phyloP scores from a whole-genome alignment of 1,140 invertebrate genomes.

The Oryctes rhinoceros region DNA sequence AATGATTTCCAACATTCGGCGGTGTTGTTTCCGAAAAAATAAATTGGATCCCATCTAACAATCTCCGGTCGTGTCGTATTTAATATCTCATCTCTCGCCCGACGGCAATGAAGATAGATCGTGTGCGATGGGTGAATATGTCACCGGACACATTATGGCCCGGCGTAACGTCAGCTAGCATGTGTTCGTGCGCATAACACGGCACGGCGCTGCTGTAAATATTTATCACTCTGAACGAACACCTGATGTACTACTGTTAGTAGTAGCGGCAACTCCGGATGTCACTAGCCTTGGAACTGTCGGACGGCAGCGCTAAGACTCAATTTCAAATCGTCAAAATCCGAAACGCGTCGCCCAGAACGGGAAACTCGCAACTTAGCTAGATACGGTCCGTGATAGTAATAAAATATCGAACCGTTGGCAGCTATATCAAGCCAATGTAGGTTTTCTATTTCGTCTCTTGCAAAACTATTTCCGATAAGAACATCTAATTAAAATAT shows the following conservation, averaged over 20 bases:
- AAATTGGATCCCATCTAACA: conserved; percentile 18
- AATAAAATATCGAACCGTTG: not conserved
- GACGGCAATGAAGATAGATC: conserved; percentile 26
- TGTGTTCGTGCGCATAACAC: not conserved
- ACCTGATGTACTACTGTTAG: not conserved
- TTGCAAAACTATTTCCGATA: too few relatives aligned
- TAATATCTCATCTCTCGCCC: conserved; percentile 2
- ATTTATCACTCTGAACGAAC: conserved; percentile 6
- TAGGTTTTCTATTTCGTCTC: too few relatives aligned
- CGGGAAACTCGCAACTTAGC: not conserved
- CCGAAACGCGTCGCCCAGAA: not conserved
- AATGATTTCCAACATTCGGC: conserved; percentile 3
- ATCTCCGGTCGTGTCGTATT: conserved; percentile 2
- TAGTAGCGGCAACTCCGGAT: not conserved
- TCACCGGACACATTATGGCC: not conserved
- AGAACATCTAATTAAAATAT: too few relatives aligned
- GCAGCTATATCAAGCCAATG: too few relatives aligned
- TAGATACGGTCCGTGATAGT: not conserved
- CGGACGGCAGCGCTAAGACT: conserved; percentile 7
- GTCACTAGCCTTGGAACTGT: not conserved
- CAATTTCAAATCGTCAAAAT: conserved; percentile 19
- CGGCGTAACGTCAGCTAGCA: not conserved
- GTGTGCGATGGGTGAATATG: not conserved
- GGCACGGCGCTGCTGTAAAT: conserved; percentile 3
- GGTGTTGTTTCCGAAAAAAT: not conserved